A percentile compares a stretch with the other conserved stretches of the same genome.
Conservation (phyloP, 2,888 invertebrate species). For the Pardosa pseudoannulata region DNA sequence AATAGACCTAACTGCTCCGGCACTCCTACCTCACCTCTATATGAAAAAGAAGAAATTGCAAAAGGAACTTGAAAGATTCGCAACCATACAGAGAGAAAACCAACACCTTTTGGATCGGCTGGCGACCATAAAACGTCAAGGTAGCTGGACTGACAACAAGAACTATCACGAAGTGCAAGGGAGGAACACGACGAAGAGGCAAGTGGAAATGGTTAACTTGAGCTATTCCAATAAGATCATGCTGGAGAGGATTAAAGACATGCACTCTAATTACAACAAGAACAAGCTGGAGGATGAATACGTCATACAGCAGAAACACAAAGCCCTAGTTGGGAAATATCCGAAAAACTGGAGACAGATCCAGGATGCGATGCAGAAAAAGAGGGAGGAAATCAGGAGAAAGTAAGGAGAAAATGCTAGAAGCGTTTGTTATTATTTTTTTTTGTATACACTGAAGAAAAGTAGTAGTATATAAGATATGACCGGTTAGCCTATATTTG, state of each 20-base stretch:
- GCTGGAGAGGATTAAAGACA: neutral
- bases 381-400: too few species aligned
- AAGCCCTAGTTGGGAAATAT: neutral
- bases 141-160: conserved; percentile 7
- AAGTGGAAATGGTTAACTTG: neutral
- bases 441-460: too few species aligned
- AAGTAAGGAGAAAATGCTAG: too few species aligned
- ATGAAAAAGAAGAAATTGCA: conserved; percentile 2
- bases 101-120: neutral
- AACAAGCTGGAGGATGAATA: conserved; percentile 18
- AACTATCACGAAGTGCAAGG: neutral
- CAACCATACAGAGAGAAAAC: conserved; percentile 23
- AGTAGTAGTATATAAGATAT: too few species aligned
- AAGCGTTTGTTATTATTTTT: too few species aligned
- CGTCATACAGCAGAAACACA: conserved; percentile 14
- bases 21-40: neutral
- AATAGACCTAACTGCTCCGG: neutral
- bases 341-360: neutral
- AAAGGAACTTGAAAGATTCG: neutral
- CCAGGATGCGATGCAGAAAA: too few species aligned
- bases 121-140: neutral
- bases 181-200: neutral
- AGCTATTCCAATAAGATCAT: neutral
- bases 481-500: too few species aligned
- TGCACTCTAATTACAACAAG: neutral